Conservation (phyloP, 2,888 invertebrate species). For the Rhaphigaster nebulosa region DNA sequence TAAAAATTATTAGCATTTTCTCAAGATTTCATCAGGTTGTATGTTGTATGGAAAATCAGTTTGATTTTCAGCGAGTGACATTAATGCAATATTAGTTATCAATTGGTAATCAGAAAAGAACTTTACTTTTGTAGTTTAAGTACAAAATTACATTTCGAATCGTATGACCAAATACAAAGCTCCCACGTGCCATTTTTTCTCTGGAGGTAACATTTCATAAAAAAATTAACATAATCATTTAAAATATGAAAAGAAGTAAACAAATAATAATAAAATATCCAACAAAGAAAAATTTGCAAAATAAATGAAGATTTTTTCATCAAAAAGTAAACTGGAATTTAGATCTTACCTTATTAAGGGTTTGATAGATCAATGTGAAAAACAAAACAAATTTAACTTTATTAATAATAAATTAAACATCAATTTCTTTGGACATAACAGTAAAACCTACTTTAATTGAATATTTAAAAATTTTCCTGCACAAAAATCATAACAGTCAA, state of each 20-base stretch:
- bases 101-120: no score
- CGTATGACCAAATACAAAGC: neutral
- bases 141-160: no score
- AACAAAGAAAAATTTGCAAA: neutral
- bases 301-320: neutral
- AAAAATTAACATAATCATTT: neutral
- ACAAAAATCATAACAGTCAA: neutral
- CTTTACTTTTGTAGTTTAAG: no score
- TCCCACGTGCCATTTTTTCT: neutral
- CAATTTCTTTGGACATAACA: constrained; percentile 9
- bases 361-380: constrained; percentile 26
- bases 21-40: no score
- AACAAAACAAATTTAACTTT: constrained; percentile 28
- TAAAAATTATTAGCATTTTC: no score
- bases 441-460: neutral
- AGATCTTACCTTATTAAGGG: constrained; percentile 32
- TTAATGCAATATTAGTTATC: no score
- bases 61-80: no score
- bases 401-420: constrained; percentile 18
- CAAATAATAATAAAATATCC: neutral
- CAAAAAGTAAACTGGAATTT: neutral
- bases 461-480: neutral
- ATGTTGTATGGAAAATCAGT: no score
- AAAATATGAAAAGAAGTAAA: neutral
- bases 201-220: neutral